Base-by-base conservation (phyloP, 1,140 invertebrate genomes). In the Panagrolaimus sp. region DNA sequence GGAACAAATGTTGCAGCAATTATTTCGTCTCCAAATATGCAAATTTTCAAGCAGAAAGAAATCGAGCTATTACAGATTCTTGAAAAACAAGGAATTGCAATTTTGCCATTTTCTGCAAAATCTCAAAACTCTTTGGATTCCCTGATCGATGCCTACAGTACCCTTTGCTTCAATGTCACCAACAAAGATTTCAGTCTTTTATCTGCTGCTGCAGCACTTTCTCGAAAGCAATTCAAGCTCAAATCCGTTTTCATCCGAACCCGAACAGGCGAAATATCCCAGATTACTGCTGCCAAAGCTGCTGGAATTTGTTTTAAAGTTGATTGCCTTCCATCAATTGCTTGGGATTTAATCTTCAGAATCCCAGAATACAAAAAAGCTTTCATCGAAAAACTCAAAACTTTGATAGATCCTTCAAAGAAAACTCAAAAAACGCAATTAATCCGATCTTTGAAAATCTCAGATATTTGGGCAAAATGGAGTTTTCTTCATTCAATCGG, bases 1-100 rank as follows among this genome's bases (percentile, higher is more conserved):
- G 79, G 79, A 43, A 80, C 79, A 14, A 80, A 82, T 62, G 77
- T 77, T 64, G 75, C 76, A 6, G 43, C 78, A 14, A 43, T 77
- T 8, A 73, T 73, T 32, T 43, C 21, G 0, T 14, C 10, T 7
- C 63, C 46, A 10, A 48, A 24, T 67, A 38, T 26, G 6, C 10
- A 63, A 26, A 69, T 7, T 14, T 26, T n/a, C 24, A 69, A 73
- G 28, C 43, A 65, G n/a, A 32, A 21, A 28, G 28, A 58, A 58
- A 10, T n/a, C 3, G 14, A 15, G 4, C 67, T 69, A 1, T 21
- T n/a, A 45, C 32, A 4, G 32, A 43, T 8, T 32, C 15, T 38
- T 15, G 26, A 24, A 10, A 45, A 69, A 48, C 62, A 26, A 43
- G 24, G 38, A 17, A 46, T 68, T n/a, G 44, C 43, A 32, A 45